Percentiles rank a stretch among this genome's conserved stretches.
These are phyloP conservation scores for Rhynchonycteris naso DNA, from an alignment of 2,797 vertebrate genomes.

Conservation along the genomic window DNA sequence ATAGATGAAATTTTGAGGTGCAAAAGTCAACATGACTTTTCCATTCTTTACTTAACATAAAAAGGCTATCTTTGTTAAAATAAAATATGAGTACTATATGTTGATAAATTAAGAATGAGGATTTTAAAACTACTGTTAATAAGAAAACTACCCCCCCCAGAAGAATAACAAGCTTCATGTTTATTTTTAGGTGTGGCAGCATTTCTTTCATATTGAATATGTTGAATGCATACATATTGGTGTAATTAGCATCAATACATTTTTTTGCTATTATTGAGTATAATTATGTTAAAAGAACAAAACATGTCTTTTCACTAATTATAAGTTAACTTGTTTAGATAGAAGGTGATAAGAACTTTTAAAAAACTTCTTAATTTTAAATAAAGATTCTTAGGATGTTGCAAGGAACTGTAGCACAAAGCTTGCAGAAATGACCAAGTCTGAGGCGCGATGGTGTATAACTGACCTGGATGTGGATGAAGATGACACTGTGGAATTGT, in stretches of 20 bases:
- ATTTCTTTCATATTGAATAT: not conserved
- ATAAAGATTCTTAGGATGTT: not conserved
- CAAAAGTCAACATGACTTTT: not conserved
- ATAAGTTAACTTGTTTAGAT: not conserved
- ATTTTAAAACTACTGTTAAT: conserved; percentile 23
- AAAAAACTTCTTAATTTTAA: not conserved
- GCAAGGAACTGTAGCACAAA: not conserved
- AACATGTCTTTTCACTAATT: not conserved
- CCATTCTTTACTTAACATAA: not conserved
- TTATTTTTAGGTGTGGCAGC: not conserved
- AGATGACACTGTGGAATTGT: not conserved
- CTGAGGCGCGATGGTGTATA: too few relatives aligned
- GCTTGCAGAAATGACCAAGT: not conserved
- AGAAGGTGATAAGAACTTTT: not conserved
- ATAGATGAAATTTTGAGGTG: not conserved
- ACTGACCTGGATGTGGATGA: too few relatives aligned
- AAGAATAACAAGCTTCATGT: not conserved
- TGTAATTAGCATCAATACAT: not conserved
- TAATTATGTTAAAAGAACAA: not conserved
- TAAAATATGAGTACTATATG: not conserved
- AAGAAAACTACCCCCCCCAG: not conserved
- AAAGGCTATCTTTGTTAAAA: not conserved
- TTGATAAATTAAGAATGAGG: not conserved
- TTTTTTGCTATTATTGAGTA: not conserved
- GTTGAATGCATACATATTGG: not conserved